These are phyloP conservation scores for Leptopilina drosophilae DNA, from an alignment of 2,888 invertebrate genomes.

Conservation along the genomic window DNA sequence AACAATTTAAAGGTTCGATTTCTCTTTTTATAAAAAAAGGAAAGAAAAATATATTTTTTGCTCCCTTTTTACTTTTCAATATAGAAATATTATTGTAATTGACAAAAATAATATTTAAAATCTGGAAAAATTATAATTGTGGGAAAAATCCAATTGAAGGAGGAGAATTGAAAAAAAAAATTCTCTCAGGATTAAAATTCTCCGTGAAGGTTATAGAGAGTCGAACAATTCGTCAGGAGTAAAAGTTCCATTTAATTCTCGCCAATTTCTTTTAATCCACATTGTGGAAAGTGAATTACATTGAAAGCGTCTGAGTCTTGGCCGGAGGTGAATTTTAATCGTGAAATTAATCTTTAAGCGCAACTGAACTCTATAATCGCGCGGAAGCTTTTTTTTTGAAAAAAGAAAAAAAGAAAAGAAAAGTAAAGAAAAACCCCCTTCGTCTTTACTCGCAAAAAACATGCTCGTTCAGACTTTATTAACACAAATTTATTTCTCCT, in stretches of 20 bases:
- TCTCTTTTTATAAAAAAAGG: no score
- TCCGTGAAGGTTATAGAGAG: neutral
- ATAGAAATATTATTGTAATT: no score
- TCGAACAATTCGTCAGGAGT: neutral
- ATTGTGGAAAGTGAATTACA: constrained; percentile 25
- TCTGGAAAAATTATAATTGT: no score
- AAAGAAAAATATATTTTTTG: no score
- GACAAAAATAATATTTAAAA: no score
- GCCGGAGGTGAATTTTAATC: constrained; percentile 55
- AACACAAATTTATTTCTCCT: neutral
- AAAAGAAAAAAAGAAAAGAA: neutral
- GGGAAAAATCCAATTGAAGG: constrained; percentile 1
- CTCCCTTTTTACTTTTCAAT: no score
- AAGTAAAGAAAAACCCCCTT: neutral
- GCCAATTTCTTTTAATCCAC: constrained; percentile 45
- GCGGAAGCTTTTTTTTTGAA: neutral
- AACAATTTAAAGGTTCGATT: no score
- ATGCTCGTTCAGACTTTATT: neutral
- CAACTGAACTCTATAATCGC: constrained; percentile 51
- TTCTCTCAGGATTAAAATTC: neutral
- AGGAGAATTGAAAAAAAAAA: constrained; percentile 4
- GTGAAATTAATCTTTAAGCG: constrained; percentile 59
- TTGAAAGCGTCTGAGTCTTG: constrained; percentile 18
- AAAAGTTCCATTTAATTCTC: constrained; percentile 34
- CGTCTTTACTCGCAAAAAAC: no score